phyloP scores from a whole-genome alignment of 2,797 vertebrate genomes.

The Agapornis canus region DNA sequence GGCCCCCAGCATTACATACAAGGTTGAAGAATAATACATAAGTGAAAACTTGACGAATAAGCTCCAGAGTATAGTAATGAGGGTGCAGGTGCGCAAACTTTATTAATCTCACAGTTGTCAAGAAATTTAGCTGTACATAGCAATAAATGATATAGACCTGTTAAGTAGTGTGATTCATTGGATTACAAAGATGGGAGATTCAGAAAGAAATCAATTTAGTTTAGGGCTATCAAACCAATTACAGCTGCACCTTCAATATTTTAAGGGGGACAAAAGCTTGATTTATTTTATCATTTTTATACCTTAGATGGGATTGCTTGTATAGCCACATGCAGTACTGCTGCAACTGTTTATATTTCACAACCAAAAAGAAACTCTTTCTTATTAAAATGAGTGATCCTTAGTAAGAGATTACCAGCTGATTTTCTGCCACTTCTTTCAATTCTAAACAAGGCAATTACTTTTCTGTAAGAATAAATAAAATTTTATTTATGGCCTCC shows the following conservation, averaged over 20 bases:
- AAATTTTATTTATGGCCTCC: constrained; percentile 2
- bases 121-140: neutral
- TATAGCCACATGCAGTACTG: neutral
- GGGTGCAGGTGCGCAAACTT: neutral
- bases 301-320: neutral
- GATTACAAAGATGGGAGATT: neutral
- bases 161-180: neutral
- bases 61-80: neutral
- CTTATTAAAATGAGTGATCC: neutral
- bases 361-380: neutral
- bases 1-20: neutral
- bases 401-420: neutral
- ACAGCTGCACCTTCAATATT: neutral
- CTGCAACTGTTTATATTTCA: neutral
- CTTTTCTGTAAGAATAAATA: constrained; percentile 14
- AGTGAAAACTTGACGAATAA: neutral
- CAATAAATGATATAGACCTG: neutral
- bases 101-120: neutral
- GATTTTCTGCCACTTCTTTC: constrained; percentile 8
- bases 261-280: neutral
- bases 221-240: neutral
- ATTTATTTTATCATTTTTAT: too few relatives aligned
- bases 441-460: constrained; percentile 12
- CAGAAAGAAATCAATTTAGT: neutral
- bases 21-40: neutral